These are phyloP conservation scores for Chitala chitala DNA, from an alignment of 2,113 vertebrate species.

Conservation along the genomic window DNA sequence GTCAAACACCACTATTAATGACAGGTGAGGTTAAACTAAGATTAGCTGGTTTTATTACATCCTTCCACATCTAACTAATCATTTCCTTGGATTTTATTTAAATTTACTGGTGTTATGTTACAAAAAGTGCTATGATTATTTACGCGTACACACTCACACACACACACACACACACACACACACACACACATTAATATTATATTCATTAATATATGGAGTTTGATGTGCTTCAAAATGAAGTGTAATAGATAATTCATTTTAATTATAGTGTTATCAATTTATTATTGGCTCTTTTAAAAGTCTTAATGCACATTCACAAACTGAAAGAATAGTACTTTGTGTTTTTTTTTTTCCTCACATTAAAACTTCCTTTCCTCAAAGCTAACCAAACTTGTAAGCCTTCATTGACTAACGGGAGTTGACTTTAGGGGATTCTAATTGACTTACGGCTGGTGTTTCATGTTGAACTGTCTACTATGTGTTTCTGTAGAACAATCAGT, in stretches of 20 bases:
- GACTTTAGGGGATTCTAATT: not conserved
- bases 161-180: no score
- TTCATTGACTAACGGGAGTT: not conserved
- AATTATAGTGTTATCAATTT: not conserved
- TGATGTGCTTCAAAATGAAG: not conserved
- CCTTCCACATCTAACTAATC: not conserved
- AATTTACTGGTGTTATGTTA: not conserved
- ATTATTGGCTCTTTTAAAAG: not conserved
- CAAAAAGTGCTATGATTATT: no score
- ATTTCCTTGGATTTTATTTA: not conserved
- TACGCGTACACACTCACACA: no score
- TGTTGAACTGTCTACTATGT: no score
- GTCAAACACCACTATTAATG: slow-evolving; percentile 11
- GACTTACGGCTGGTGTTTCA: not conserved
- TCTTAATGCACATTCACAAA: not conserved
- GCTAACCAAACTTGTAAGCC: not conserved
- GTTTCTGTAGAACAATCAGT: no score
- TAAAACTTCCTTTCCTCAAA: not conserved
- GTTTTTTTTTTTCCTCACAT: not conserved
- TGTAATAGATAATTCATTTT: slow-evolving; percentile 6
- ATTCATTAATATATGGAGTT: no score
- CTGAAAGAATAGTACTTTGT: not conserved
- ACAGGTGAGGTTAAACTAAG: slow-evolving; percentile 7
- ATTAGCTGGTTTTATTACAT: not conserved
- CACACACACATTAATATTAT: no score